phyloP scores from a whole-genome alignment of 2,797 vertebrate species.

The Coregonus sp. region DNA sequence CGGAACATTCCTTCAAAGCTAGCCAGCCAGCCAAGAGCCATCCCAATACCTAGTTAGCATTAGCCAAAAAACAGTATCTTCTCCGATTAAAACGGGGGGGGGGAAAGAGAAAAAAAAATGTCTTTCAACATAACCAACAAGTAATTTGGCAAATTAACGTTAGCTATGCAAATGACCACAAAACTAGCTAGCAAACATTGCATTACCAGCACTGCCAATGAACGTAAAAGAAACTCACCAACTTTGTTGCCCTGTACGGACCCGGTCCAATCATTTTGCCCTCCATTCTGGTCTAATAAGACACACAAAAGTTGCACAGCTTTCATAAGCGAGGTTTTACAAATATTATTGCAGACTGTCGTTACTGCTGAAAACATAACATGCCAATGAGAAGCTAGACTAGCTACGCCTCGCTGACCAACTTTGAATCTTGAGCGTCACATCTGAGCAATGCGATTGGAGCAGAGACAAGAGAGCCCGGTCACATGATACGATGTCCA shows the following conservation, averaged over 20 bases:
- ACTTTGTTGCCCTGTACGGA: conserved; percentile 82
- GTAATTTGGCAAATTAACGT: too few relatives aligned
- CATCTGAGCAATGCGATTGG: conserved; percentile 42
- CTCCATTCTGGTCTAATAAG: conserved; percentile 65
- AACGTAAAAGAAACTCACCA: conserved; percentile 74
- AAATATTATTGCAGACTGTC: not conserved
- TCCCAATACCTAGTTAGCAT: too few relatives aligned
- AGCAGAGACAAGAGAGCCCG: not conserved
- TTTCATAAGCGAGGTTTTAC: not conserved
- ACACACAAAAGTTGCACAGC: not conserved
- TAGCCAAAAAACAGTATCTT: too few relatives aligned
- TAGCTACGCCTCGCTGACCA: not conserved
- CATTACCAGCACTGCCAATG: not conserved
- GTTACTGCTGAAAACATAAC: not conserved
- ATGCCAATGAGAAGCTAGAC: not conserved
- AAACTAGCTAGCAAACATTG: not conserved
- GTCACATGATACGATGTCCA: conserved; percentile 30
- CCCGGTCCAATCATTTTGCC: conserved; percentile 79
- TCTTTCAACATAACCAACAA: too few relatives aligned
- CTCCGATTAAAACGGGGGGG: too few relatives aligned
- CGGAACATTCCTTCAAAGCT: too few relatives aligned
- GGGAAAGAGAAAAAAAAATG: too few relatives aligned
- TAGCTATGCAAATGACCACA: not conserved
- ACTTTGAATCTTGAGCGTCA: conserved; percentile 44
- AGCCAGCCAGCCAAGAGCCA: too few relatives aligned